A percentile compares a stretch with the other conserved stretches of the same genome.
These are phyloP conservation scores for Drosophila pachea DNA, from an alignment of 1,140 invertebrate genomes.

Conservation along the genomic window DNA sequence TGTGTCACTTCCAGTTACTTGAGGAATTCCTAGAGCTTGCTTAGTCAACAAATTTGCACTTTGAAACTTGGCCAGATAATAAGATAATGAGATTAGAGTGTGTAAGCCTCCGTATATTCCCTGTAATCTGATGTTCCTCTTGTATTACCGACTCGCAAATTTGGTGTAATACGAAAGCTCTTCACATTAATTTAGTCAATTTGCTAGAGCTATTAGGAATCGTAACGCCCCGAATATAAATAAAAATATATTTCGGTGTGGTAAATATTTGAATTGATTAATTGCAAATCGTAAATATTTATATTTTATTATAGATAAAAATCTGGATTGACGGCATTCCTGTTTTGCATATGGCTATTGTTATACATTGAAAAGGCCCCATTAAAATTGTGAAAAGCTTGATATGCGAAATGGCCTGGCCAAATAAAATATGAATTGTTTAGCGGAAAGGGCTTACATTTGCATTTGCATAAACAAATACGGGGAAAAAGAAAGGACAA, in stretches of 20 bases:
- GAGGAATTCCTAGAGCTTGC: conserved; percentile 1
- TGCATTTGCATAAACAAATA: conserved; percentile 59
- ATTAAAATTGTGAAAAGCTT: background rate
- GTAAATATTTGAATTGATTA: background rate
- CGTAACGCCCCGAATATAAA: background rate
- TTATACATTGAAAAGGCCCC: background rate
- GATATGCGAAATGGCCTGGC: background rate
- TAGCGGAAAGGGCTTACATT: conserved; percentile 37
- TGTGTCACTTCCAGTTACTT: conserved; percentile 7
- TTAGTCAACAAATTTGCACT: background rate
- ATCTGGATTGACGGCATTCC: background rate
- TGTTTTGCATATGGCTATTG: background rate
- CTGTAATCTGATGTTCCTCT: background rate
- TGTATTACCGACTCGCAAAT: background rate
- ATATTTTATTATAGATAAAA: background rate
- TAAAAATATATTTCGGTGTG: background rate
- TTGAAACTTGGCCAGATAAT: background rate
- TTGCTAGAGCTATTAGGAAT: background rate
- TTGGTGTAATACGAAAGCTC: background rate
- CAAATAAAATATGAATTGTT: conserved; percentile 16
- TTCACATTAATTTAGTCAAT: background rate
- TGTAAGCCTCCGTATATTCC: background rate
- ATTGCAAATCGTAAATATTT: background rate
- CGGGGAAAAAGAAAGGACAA: conserved; percentile 12
- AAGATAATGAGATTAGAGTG: background rate